Conservation (phyloP, 2,797 vertebrate genomes). For the Naso thynnoides region DNA sequence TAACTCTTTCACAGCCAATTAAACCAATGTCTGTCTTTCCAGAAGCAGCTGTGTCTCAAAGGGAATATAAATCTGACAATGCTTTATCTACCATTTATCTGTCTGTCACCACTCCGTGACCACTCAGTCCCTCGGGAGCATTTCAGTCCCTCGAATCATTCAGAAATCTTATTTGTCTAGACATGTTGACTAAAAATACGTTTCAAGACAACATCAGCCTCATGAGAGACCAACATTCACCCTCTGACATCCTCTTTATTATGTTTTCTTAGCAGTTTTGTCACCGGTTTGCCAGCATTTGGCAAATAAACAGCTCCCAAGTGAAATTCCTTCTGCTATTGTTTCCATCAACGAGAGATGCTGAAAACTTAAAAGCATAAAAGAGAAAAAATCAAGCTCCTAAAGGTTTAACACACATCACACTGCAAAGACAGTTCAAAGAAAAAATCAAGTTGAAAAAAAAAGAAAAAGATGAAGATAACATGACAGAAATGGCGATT, state of each 20-base stretch:
- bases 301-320: constrained; percentile 6
- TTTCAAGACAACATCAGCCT: background rate
- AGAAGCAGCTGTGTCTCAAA: constrained; percentile 27
- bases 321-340: constrained; percentile 12
- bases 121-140: background rate
- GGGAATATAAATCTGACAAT: constrained; percentile 23
- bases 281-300: background rate
- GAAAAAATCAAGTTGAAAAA: background rate
- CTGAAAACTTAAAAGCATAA: too few relatives aligned
- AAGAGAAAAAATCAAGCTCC: background rate
- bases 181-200: constrained; percentile 3
- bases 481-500: background rate
- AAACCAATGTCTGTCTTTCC: constrained; percentile 14
- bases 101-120: constrained; percentile 5
- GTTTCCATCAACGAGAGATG: background rate
- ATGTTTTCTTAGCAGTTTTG: background rate
- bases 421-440: background rate
- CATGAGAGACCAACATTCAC: background rate
- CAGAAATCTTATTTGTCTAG: constrained; percentile 26
- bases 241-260: constrained; percentile 11
- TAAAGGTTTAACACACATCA: background rate
- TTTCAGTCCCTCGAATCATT: constrained; percentile 21
- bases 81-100: constrained; percentile 27
- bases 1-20: constrained; percentile 21
- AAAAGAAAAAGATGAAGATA: background rate